A percentile compares a stretch with the other conserved stretches of the same genome.
Conservation (phyloP, 2,888 invertebrate species). For the Aspidiotus destructor region DNA sequence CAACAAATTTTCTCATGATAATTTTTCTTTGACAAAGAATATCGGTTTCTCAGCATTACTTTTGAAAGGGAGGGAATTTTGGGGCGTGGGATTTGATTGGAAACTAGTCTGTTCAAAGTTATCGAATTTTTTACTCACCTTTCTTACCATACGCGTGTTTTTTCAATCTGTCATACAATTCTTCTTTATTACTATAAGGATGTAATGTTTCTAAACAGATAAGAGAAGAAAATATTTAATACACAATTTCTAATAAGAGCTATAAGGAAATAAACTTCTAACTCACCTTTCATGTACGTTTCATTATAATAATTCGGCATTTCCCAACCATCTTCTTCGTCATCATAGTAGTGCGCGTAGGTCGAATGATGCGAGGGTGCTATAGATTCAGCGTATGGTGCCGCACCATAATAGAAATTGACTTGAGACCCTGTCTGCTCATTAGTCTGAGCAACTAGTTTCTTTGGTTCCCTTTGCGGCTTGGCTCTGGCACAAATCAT, state of each 20-base stretch:
- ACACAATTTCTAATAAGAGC: not conserved
- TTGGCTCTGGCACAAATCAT: constrained; percentile 93
- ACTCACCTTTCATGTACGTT: constrained; percentile 83
- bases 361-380: constrained; percentile 92
- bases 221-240: constrained; percentile 7
- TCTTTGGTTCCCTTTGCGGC: constrained; percentile 81
- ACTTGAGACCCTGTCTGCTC: constrained; percentile 89
- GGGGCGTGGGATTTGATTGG: not conserved
- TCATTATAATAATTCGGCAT: constrained; percentile 96
- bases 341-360: constrained; percentile 90
- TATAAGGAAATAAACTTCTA: not conserved
- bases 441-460: constrained; percentile 75
- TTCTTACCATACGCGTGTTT: constrained; percentile 93
- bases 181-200: constrained; percentile 93
- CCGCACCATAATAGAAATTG: constrained; percentile 92
- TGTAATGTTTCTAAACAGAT: constrained; percentile 34
- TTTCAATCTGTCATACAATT: constrained; percentile 88
- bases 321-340: constrained; percentile 94
- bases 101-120: too few species aligned
- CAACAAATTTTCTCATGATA: not conserved
- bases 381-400: constrained; percentile 89
- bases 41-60: not conserved
- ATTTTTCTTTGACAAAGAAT: not conserved
- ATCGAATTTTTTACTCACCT: constrained; percentile 51
- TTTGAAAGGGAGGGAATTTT: too few species aligned